Conservation (phyloP, 2,797 vertebrate species). For the Notolepis coatsorum region DNA sequence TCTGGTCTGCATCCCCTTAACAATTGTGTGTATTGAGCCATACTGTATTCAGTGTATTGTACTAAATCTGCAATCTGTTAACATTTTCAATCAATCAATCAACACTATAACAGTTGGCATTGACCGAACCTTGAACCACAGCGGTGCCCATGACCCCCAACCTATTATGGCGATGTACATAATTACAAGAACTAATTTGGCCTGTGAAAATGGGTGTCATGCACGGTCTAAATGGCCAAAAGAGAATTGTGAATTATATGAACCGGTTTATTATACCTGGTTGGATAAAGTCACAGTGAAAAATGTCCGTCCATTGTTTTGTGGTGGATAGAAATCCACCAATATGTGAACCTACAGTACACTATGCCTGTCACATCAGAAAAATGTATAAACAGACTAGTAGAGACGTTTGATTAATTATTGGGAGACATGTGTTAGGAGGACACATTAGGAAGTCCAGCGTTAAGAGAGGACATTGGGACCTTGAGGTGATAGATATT, state of each 20-base stretch:
- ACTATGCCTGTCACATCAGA: no score
- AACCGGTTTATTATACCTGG: slow-evolving; percentile 27
- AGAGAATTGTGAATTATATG: slow-evolving; percentile 43
- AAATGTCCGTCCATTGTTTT: slow-evolving; percentile 11
- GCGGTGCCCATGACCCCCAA: slow-evolving; percentile 33
- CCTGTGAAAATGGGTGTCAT: slow-evolving; percentile 53
- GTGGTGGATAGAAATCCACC: neutral
- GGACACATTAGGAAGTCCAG: slow-evolving; percentile 27
- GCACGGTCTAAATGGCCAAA: slow-evolving; percentile 27
- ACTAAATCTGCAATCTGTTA: no score
- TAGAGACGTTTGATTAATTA: no score
- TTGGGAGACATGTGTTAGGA: no score
- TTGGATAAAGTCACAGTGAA: slow-evolving; percentile 36
- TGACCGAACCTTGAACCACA: slow-evolving; percentile 52
- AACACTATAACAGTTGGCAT: slow-evolving; percentile 20
- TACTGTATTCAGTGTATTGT: no score
- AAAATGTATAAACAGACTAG: no score
- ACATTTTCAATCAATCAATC: no score
- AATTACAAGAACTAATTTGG: slow-evolving; percentile 63
- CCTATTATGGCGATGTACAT: slow-evolving; percentile 61
- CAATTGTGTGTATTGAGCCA: no score
- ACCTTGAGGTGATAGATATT: slow-evolving; percentile 56
- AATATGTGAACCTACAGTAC: slow-evolving; percentile 30
- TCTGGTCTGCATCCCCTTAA: no score
- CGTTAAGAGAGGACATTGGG: slow-evolving; percentile 34